Percentiles rank a stretch among this genome's conserved stretches.
Conservation (phyloP, 2,888 invertebrate genomes). For the Plemyria rubiginata region DNA sequence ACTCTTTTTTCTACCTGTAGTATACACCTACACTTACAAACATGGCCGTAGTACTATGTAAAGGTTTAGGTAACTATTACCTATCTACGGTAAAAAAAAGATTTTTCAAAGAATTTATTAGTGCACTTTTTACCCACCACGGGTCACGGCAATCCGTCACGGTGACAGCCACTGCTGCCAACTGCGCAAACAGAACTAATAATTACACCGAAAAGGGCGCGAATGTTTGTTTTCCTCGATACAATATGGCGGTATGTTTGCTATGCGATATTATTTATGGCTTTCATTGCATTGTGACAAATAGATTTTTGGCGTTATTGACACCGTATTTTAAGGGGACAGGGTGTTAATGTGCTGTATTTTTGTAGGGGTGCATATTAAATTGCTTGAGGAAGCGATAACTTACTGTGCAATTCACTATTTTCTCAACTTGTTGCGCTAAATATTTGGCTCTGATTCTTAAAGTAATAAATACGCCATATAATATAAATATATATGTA, state of each 20-base stretch:
- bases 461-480: neutral
- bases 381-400: constrained; percentile 18
- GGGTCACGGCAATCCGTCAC: constrained; percentile 63
- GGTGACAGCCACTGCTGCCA: constrained; percentile 66
- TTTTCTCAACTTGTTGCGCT: neutral
- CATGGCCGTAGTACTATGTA: too few relatives aligned
- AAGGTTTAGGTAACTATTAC: too few relatives aligned
- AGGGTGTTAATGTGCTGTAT: constrained; percentile 44
- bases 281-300: constrained; percentile 65
- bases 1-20: too few relatives aligned
- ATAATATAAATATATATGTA: too few relatives aligned
- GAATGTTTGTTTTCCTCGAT: constrained; percentile 68
- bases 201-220: constrained; percentile 64
- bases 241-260: constrained; percentile 69
- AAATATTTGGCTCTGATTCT: neutral
- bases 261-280: constrained; percentile 70
- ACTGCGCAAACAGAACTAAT: constrained; percentile 71
- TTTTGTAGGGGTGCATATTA: constrained; percentile 34
- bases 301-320: constrained; percentile 68
- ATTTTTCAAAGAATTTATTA: constrained; percentile 1
- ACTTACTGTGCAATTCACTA: constrained; percentile 2
- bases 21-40: too few relatives aligned
- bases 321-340: constrained; percentile 52
- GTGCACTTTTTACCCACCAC: constrained; percentile 31
- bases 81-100: too few relatives aligned